Evolutionary conservation across 2,797 vertebrate species (phyloP).

Genomic region (Heteromormyrus szaboi): DNA sequence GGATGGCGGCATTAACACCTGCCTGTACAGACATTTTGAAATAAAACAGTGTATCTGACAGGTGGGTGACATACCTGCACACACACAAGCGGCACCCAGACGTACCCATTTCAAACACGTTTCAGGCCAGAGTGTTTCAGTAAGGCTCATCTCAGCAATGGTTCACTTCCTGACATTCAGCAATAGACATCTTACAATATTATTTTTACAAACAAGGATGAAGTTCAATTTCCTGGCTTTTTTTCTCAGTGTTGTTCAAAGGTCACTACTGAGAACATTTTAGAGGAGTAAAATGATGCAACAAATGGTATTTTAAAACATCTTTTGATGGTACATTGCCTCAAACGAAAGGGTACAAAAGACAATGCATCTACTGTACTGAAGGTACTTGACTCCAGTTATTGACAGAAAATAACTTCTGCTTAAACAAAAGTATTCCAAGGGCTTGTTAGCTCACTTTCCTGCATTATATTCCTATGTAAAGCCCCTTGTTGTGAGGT

Average conservation of each 20-base stretch:
- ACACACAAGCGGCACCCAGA: not conserved
- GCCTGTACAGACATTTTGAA: not conserved
- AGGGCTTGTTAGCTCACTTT: not conserved
- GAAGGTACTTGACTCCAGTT: not conserved
- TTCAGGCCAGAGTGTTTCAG: not conserved
- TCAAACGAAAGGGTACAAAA: not conserved
- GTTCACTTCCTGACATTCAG: not conserved
- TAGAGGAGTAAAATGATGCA: not conserved
- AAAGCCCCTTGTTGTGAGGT: not conserved
- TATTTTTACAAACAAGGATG: not conserved
- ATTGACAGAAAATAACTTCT: not conserved
- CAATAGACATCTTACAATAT: not conserved
- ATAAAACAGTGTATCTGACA: not conserved
- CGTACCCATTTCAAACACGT: not conserved
- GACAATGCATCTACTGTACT: not conserved
- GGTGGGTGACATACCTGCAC: not conserved
- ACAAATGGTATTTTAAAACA: not conserved
- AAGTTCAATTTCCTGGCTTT: not conserved
- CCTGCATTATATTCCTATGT: not conserved
- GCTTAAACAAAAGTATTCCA: not conserved
- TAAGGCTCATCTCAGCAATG: not conserved
- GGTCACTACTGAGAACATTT: not conserved
- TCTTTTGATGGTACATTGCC: not conserved
- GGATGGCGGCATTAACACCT: not conserved
- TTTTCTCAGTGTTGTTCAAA: not conserved